Percentiles rank a stretch among this genome's conserved stretches.
phyloP scores from a whole-genome alignment of 2,888 invertebrate genomes.

The Metacarcinus magister region DNA sequence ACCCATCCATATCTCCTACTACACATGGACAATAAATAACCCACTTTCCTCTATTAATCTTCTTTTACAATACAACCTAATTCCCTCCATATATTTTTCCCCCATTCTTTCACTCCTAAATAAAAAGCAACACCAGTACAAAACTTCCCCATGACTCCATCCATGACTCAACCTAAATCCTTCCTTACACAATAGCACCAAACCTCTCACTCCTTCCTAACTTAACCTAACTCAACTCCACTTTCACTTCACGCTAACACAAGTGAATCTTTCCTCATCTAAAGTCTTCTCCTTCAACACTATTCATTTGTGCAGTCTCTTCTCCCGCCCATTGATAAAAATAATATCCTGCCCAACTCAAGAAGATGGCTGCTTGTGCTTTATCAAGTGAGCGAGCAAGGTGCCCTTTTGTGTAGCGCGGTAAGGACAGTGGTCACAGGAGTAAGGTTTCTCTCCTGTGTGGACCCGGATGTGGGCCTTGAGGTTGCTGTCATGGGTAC shows the following conservation, averaged over 20 bases:
- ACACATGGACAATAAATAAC: not conserved
- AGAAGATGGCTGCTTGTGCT: conserved; percentile 19
- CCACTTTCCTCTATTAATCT: too few species aligned
- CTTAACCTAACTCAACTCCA: not conserved
- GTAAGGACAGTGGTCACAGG: conserved; percentile 75
- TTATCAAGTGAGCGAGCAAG: conserved; percentile 70
- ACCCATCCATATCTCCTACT: not conserved
- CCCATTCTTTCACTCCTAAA: not conserved
- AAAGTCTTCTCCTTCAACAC: not conserved
- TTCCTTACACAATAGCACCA: not conserved
- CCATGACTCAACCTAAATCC: not conserved
- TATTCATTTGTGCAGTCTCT: not conserved
- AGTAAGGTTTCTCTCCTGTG: conserved; percentile 81
- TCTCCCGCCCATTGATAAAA: not conserved
- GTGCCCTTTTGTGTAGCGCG: conserved; percentile 78
- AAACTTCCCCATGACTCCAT: not conserved
- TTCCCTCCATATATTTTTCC: not conserved
- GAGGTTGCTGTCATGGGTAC: conserved; percentile 71
- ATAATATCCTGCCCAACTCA: not conserved
- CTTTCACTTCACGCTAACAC: not conserved
- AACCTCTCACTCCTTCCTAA: not conserved
- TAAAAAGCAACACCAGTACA: not conserved
- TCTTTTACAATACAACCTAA: not conserved
- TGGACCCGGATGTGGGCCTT: conserved; percentile 77
- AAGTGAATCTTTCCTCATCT: not conserved